Evolutionary conservation across 2,888 invertebrate species (phyloP), one percentile per base, ranked within the genome.

Genomic region (Diaprepes abbreviatus): DNA sequence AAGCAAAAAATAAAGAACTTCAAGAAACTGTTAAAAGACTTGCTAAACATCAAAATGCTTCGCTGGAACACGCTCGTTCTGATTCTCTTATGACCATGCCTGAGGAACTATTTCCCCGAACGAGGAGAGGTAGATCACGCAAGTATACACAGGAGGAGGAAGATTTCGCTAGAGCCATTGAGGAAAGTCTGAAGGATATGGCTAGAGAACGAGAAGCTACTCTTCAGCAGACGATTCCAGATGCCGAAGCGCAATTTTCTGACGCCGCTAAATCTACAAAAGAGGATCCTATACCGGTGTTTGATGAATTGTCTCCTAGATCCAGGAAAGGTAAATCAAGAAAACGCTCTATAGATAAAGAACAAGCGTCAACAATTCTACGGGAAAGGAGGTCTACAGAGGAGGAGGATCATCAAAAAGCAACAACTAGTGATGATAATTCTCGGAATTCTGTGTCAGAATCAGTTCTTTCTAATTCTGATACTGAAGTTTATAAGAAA

Each of bases 81-180:
- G 21, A 21, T 50, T 28, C 28, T 38, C 1, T 38, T 35, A 3
- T n/a, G 4, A 7, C 16, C 28, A 3, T 16, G 7, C 9, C 14
- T 16, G 48, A 28, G 19, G 48, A 50, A 10, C 14, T 4, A 6
- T 50, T 16, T 28, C 16, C 48, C 2, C 28, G 16, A 3, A 50
- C 48, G 14, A 50, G 48, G 4, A 28, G 48, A 24, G 28, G 48
- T 7, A 24, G 48, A 9, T 50, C 48, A 50, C 48, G 48, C 14
- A 28, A 9, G 1, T 12, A 24, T 0, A 50, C 48, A 14, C 12
- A 28, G 6, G 48, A 50, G 10, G 48, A 50, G 9, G 48, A 50
- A 28, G 48, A 50, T 16, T 28, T 50, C 1, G 48, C 48, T 9
- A 50, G 48, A 16, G 48, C 48, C 16, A 50, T 50, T 50, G 28